Conservation (phyloP, 2,888 invertebrate genomes). For the Tortrix viridana region DNA sequence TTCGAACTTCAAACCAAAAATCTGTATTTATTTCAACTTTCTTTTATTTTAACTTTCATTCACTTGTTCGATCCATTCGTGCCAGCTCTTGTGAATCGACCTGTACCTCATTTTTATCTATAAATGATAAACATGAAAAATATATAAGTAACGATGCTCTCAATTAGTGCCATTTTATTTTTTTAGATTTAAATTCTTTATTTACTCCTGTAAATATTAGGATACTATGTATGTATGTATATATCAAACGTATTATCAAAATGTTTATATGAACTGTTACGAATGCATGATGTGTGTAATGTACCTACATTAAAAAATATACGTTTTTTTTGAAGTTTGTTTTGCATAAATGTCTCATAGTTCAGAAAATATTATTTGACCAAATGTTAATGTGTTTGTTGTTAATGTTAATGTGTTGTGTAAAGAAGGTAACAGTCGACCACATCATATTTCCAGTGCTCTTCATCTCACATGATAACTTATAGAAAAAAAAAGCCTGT, state of each 20-base stretch:
- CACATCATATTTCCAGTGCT: too few species aligned
- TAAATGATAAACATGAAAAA: slow-evolving; percentile 7
- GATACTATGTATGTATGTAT: slow-evolving; percentile 7
- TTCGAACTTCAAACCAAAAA: too few species aligned
- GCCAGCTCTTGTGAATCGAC: too few species aligned
- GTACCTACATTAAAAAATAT: slow-evolving; percentile 18
- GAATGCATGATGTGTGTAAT: slow-evolving; percentile 32
- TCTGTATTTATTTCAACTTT: too few species aligned
- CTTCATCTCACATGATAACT: too few species aligned
- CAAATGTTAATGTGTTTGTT: too few species aligned
- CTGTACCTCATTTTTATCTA: slow-evolving; percentile 18
- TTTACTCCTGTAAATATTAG: slow-evolving; percentile 33
- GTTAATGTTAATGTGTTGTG: too few species aligned
- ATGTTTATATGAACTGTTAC: slow-evolving; percentile 28
- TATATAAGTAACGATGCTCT: slow-evolving; percentile 26
- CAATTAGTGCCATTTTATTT: slow-evolving; percentile 29
- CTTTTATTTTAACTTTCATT: too few species aligned
- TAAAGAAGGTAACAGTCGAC: too few species aligned
- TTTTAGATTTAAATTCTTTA: slow-evolving; percentile 9
- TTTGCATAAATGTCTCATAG: not conserved
- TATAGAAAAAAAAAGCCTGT: too few species aligned
- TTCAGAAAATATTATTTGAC: too few species aligned
- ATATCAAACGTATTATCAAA: slow-evolving; percentile 7
- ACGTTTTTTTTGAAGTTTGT: not conserved
- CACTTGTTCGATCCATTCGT: too few species aligned